Evolutionary conservation across 2,797 vertebrate species (phyloP), one percentile per base, ranked within the genome.

Genomic region (Peromyscus attwateri): DNA sequence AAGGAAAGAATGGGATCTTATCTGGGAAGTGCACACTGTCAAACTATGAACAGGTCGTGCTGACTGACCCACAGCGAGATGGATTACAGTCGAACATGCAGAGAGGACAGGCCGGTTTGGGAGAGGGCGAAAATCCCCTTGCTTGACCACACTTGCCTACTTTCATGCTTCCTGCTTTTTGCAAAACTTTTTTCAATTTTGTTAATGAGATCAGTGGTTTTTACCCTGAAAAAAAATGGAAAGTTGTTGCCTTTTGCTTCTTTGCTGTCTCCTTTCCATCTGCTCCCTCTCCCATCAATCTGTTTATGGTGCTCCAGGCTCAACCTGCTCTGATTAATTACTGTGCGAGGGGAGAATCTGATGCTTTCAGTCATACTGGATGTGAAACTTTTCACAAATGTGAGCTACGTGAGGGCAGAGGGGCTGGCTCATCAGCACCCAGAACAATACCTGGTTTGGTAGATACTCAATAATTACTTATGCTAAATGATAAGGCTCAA

Each of bases 1-100:
- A 91, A 87, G 88, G 27, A 82, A 85, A 97, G 73, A 96, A 97
- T 87, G 79, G 85, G 79, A 95, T 92, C 96, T 97, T 97, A 94
- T 97, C 96, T 97, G 49, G 34, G 34, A 97, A 95, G 66, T 49
- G 64, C 57, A 49, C 75, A 40, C 81, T 87, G 64, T 85, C 88
- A 96, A 91, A 93, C 81, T 31, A 62, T 37, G 60, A 84, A 46
- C 34, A 57, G 27, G 85, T 73, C 2, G 5, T 49, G 49, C 92
- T 94, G 91, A 79, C 80, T 89, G 95, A 76, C 77, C 21, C 12
- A 87, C 5, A 21, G 31, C 73, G 6, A 37, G 46, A 66, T 37
- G 3, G 79, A 91, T 94, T 87, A 83, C 5, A 4, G 85, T 94
- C 90, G 79, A 92, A 91, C n/a, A 70, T 6, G 57, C 88, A 92